A percentile compares a stretch with the other conserved stretches of the same genome.
Evolutionary conservation across 2,113 vertebrate genomes (phyloP).

Genomic region (Dromiciops gliroides): DNA sequence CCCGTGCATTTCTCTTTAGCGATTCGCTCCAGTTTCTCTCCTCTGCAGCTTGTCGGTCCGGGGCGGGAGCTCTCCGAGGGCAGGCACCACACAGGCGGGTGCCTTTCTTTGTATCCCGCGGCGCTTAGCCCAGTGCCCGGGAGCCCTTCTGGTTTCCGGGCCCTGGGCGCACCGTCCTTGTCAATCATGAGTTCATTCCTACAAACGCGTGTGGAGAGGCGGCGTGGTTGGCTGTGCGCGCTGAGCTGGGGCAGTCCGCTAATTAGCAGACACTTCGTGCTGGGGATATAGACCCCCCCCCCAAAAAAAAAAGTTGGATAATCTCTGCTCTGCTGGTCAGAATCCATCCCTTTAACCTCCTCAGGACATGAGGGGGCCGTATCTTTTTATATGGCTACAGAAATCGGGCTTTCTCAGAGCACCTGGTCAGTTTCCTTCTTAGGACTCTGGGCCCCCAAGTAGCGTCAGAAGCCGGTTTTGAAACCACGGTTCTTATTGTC

Average conservation of each 20-base stretch:
- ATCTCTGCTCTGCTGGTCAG: no score
- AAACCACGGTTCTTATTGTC: neutral
- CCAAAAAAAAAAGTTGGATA: no score
- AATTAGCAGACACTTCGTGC: neutral
- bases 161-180: neutral
- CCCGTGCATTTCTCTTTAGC: neutral
- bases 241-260: neutral
- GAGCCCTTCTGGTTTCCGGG: no score
- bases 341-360: no score
- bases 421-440: no score
- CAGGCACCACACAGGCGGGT: no score
- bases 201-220: neutral
- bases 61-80: neutral
- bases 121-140: neutral
- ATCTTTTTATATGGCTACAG: no score
- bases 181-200: neutral
- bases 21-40: neutral
- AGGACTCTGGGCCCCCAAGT: no score
- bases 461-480: neutral
- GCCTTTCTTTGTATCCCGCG: neutral
- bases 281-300: neutral
- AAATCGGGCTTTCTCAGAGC: no score
- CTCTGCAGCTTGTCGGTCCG: accelerated
- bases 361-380: neutral
- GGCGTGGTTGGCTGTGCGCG: no score